Base-by-base conservation (phyloP, 2,888 invertebrate genomes). In the Baronia brevicornis region DNA sequence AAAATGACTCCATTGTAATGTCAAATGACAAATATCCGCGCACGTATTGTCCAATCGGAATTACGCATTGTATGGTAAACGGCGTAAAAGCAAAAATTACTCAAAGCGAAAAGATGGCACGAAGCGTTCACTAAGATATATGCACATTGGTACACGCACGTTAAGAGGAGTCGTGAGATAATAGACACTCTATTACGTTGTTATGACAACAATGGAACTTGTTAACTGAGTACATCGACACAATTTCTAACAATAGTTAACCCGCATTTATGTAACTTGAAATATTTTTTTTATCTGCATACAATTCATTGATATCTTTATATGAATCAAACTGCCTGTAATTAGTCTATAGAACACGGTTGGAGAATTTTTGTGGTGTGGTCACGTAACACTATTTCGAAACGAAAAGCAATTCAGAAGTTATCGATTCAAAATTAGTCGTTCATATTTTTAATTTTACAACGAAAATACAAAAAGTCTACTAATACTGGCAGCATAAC, bases 221-320 rank as follows among this genome's bases (percentile, higher is more conserved):
- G 52, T 44, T 48, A 48, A 46, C 41, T 39, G 39, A 38, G 50
- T 58, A 51, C 60, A 54, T 41, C 52, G 58, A 51, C 62, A 67
- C 50, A 56, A 44, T 55, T 64, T 57, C 45, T 54, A 44, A 41
- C 43, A 32, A 46, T 32, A 38, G 39, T 46, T 44, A 48, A 43
- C 42, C 51, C 32, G 43, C 48, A 43, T 48, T 58, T 64, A 66
- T 51, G 42, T 47, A 52, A 53, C 44, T 30, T 12, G 20, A 41
- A 38, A 34, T 35, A 29, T 38, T 29, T 31, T 25, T 28, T 27
- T 23, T 9, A 33, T 30, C 27, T 25, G 39, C 22, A 28, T 25
- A 29, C 40, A 34, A 33, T 32, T 22, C 33, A 28, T 27, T 38
- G 38, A 29, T 41, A 43, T 43, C 43, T 34, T 33, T 26, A 14